Evolutionary conservation across 1,140 invertebrate genomes (phyloP).

Genomic region (Rhyacophila brunnea): DNA sequence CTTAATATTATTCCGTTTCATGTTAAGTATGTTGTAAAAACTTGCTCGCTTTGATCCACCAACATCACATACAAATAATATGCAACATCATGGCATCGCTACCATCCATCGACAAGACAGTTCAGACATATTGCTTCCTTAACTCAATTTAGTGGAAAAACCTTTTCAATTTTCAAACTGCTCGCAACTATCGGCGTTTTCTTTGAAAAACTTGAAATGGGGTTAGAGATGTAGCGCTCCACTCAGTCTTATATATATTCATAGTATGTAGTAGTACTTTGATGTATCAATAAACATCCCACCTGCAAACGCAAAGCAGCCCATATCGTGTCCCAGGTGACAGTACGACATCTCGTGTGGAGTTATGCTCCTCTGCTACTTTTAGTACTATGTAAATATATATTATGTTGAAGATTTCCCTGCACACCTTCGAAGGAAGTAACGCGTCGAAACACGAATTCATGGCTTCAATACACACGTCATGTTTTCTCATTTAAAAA

Average conservation of each 20-base stretch:
- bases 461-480: too few relatives aligned
- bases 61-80: too few relatives aligned
- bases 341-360: not conserved
- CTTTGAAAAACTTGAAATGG: not conserved
- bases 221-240: not conserved
- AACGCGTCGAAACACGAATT: not conserved
- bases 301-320: not conserved
- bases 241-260: not conserved
- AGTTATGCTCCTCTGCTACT: not conserved
- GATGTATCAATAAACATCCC: slow-evolving; percentile 3
- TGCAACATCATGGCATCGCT: not conserved
- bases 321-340: too few relatives aligned
- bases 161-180: slow-evolving; percentile 9
- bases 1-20: too few relatives aligned
- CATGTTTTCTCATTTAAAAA: too few relatives aligned
- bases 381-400: too few relatives aligned
- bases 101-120: not conserved
- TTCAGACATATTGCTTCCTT: slow-evolving; percentile 1
- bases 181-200: slow-evolving; percentile 1
- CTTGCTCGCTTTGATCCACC: too few relatives aligned
- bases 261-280: not conserved
- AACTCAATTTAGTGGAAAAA: slow-evolving; percentile 4
- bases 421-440: too few relatives aligned
- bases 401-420: too few relatives aligned
- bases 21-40: too few relatives aligned